Conservation (phyloP, 2,797 vertebrate genomes). For the Galagoides demidoff region DNA sequence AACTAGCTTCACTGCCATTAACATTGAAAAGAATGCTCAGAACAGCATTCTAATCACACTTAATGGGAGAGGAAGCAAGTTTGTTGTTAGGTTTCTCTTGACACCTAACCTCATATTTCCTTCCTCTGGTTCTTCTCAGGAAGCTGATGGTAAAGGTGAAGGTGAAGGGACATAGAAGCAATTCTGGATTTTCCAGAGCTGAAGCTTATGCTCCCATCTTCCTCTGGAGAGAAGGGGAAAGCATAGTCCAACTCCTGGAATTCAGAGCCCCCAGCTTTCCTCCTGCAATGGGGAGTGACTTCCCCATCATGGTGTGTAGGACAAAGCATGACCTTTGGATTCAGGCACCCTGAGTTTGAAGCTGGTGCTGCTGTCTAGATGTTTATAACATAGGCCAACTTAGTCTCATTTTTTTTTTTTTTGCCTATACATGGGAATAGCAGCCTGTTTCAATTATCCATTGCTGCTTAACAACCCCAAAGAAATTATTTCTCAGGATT, state of each 20-base stretch:
- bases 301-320: not conserved
- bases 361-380: not conserved
- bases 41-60: constrained; percentile 22
- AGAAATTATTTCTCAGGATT: not conserved
- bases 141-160: not conserved
- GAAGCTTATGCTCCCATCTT: not conserved
- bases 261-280: not conserved
- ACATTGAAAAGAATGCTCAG: not conserved
- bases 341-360: not conserved
- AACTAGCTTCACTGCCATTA: not conserved
- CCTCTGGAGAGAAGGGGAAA: not conserved
- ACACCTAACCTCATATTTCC: not conserved
- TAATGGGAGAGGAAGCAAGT: not conserved
- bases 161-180: not conserved
- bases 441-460: not conserved
- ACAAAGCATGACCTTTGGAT: not conserved
- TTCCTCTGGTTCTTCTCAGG: not conserved
- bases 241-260: not conserved
- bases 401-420: constrained; percentile 4
- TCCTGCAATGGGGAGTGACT: not conserved
- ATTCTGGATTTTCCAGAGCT: constrained; percentile 14
- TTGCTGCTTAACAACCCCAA: not conserved
- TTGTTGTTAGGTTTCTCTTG: not conserved
- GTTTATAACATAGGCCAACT: not conserved
- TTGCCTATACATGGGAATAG: not conserved